These are phyloP conservation scores for Reticulitermes speratus DNA, from an alignment of 1,140 invertebrate genomes.

Conservation along the genomic window DNA sequence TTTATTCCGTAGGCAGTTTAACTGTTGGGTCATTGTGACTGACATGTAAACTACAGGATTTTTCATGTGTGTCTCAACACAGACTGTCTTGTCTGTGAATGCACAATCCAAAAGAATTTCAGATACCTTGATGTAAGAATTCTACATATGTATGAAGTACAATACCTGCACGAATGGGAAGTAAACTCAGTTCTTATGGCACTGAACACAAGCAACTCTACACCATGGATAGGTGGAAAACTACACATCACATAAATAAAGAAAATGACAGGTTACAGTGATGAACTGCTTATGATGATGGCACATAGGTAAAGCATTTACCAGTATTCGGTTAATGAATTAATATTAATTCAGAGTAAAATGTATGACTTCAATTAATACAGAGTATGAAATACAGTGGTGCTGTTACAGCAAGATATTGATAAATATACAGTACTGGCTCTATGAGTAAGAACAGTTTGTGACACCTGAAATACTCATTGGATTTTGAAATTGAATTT, in stretches of 20 bases:
- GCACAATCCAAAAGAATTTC: too few species aligned
- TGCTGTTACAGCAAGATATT: not conserved
- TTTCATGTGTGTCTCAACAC: too few species aligned
- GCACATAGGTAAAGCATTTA: conserved; percentile 6
- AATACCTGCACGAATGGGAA: not conserved
- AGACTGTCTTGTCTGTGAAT: too few species aligned
- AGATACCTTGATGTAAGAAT: too few species aligned
- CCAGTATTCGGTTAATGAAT: not conserved
- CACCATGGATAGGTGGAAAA: not conserved
- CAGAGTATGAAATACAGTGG: not conserved
- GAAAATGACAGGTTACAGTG: not conserved
- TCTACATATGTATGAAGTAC: too few species aligned
- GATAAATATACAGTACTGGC: not conserved
- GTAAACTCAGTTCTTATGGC: not conserved
- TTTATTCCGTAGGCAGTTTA: too few species aligned
- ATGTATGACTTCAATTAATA: too few species aligned
- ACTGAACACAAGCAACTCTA: not conserved
- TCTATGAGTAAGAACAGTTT: not conserved
- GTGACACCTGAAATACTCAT: too few species aligned
- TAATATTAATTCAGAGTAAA: too few species aligned
- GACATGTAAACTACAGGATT: too few species aligned
- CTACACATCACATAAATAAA: not conserved
- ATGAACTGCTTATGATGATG: not conserved
- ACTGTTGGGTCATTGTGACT: too few species aligned
- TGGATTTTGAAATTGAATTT: too few species aligned